Evolutionary conservation across 2,797 vertebrate species (phyloP).

Genomic region (Rhinogobio ventralis): DNA sequence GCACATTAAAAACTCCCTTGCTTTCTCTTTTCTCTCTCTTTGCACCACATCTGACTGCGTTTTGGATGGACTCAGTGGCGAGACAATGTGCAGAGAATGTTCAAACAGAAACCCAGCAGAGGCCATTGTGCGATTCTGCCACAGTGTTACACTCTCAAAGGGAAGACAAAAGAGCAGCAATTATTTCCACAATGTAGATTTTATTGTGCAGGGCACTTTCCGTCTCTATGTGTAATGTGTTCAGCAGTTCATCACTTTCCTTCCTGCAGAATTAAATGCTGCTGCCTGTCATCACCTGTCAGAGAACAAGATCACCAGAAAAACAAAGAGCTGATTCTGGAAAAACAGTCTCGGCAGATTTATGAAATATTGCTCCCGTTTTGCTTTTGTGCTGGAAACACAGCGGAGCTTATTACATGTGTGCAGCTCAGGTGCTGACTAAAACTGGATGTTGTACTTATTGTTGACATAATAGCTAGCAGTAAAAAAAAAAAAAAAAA

Average conservation of each 20-base stretch:
- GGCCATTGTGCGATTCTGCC: constrained; percentile 26
- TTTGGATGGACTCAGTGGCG: constrained; percentile 33
- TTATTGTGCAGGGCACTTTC: constrained; percentile 46
- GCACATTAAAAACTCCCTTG: constrained; percentile 20
- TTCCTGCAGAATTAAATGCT: constrained; percentile 62
- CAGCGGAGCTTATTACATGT: constrained; percentile 38
- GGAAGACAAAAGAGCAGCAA: constrained; percentile 64
- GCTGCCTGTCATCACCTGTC: constrained; percentile 53
- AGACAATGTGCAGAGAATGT: constrained; percentile 52
- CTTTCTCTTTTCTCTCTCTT: constrained; percentile 4
- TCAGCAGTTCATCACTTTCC: constrained; percentile 61
- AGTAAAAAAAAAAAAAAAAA: constrained; percentile 19
- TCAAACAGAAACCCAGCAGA: constrained; percentile 57
- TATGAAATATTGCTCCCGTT: constrained; percentile 45
- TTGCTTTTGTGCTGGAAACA: constrained; percentile 25
- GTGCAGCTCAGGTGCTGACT: constrained; percentile 20
- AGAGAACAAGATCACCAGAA: constrained; percentile 54
- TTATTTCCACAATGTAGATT: constrained; percentile 65
- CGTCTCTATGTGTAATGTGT: constrained; percentile 59
- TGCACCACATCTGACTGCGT: constrained; percentile 8
- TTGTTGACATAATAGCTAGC: constrained; percentile 38
- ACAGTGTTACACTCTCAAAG: constrained; percentile 21
- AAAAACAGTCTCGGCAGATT: constrained; percentile 41
- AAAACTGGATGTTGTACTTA: constrained; percentile 36
- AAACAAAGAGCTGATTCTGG: constrained; percentile 52